These are phyloP conservation scores for Anniella stebbinsi DNA, from an alignment of 2,797 vertebrate species.

Conservation along the genomic window DNA sequence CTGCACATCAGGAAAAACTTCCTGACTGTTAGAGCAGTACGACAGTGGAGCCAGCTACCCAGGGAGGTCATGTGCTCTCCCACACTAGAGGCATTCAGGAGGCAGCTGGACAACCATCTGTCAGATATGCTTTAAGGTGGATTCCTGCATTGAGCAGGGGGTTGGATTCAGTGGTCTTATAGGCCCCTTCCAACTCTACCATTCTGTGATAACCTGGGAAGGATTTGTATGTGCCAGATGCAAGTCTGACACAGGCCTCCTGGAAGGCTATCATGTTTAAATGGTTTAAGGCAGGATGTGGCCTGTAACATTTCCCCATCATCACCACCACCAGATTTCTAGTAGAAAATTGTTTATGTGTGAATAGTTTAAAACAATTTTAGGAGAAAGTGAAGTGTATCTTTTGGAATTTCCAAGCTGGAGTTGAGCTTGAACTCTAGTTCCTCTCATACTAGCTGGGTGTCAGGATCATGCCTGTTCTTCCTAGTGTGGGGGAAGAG, in stretches of 20 bases:
- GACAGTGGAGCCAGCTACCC: too few species aligned
- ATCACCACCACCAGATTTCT: background rate
- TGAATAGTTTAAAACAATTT: constrained; percentile 38
- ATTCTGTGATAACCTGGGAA: background rate
- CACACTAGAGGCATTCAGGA: too few species aligned
- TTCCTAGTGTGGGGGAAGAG: too few species aligned
- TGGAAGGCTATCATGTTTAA: background rate
- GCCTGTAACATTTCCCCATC: background rate
- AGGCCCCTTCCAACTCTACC: too few species aligned
- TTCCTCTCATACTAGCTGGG: background rate
- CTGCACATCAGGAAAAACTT: too few species aligned
- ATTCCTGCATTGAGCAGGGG: too few species aligned
- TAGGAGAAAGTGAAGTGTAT: constrained; percentile 29
- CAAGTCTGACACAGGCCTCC: background rate
- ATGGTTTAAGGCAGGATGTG: background rate
- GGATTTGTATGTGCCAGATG: background rate
- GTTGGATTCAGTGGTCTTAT: too few species aligned
- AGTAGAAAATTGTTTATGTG: constrained; percentile 42
- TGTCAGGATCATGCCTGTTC: too few species aligned
- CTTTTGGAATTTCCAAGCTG: background rate
- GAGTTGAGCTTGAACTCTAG: background rate
- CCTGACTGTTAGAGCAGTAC: too few species aligned
- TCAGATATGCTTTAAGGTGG: too few species aligned
- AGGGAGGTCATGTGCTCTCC: too few species aligned
- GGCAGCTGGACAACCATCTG: too few species aligned